These are phyloP conservation scores for Epiblema foenella DNA, from an alignment of 2,888 invertebrate genomes.

Conservation along the genomic window DNA sequence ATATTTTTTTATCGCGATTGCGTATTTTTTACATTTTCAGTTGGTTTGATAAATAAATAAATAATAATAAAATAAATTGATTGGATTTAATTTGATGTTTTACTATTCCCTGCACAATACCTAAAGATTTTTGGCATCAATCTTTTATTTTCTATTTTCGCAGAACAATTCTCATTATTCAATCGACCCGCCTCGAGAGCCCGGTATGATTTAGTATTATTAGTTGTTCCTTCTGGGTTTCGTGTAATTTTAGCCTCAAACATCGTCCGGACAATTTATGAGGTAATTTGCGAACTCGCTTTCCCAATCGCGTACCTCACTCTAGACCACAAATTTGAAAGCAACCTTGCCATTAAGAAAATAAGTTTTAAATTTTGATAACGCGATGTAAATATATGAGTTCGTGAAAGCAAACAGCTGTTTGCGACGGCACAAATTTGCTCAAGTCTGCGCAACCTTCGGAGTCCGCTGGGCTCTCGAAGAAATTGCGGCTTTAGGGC, in stretches of 20 bases:
- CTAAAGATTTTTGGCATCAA: constrained; percentile 20
- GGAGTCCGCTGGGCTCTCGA: constrained; percentile 27
- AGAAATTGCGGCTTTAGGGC: constrained; percentile 37
- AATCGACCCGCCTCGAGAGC: constrained; percentile 13
- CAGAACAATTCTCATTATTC: constrained; percentile 15
- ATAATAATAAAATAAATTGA: too few relatives aligned
- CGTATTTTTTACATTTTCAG: not conserved
- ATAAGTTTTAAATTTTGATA: not conserved
- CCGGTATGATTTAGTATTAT: constrained; percentile 32
- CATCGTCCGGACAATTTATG: constrained; percentile 38
- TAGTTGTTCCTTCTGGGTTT: constrained; percentile 34
- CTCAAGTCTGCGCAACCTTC: constrained; percentile 39
- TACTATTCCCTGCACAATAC: not conserved
- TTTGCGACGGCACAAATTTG: constrained; percentile 40
- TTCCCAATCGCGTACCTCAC: constrained; percentile 8
- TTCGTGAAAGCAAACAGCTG: not conserved
- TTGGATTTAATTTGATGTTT: not conserved
- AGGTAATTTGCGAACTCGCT: constrained; percentile 34
- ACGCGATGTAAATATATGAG: not conserved
- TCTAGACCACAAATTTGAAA: not conserved
- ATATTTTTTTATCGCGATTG: not conserved
- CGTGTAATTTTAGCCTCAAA: constrained; percentile 36
- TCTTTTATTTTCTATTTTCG: constrained; percentile 15
- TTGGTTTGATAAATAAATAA: too few relatives aligned
- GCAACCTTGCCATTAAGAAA: not conserved